These are phyloP conservation scores for Gadopsis marmoratus DNA, from an alignment of 2,797 vertebrate genomes.

Conservation along the genomic window DNA sequence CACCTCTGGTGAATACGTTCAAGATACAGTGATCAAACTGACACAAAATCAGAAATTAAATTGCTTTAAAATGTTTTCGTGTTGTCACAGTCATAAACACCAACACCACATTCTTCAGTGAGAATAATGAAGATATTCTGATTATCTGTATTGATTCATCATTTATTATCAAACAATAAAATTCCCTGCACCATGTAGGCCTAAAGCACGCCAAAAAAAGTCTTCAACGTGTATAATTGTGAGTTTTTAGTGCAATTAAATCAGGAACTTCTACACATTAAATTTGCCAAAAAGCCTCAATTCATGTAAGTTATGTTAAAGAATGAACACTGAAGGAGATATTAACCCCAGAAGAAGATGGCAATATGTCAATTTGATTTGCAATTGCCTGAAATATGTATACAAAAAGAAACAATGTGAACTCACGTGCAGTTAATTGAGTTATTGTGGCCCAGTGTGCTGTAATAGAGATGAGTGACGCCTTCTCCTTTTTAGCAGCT, in stretches of 20 bases:
- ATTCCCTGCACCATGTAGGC: too few relatives aligned
- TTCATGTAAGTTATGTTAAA: too few relatives aligned
- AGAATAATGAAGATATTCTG: not conserved
- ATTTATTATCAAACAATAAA: not conserved
- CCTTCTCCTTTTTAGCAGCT: not conserved
- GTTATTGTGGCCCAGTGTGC: not conserved
- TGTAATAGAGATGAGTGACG: not conserved
- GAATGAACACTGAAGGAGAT: not conserved
- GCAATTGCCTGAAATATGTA: not conserved
- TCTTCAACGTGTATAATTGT: not conserved
- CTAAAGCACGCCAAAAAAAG: not conserved
- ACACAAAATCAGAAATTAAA: too few relatives aligned
- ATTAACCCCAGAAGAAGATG: not conserved
- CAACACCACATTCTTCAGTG: not conserved
- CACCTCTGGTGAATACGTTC: conserved; percentile 9
- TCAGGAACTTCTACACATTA: not conserved
- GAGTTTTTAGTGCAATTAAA: too few relatives aligned
- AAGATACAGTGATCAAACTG: not conserved
- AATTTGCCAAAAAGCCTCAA: too few relatives aligned
- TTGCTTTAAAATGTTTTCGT: not conserved
- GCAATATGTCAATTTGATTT: not conserved
- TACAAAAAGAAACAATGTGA: too few relatives aligned
- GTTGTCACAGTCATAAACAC: not conserved
- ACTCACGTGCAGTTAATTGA: too few relatives aligned
- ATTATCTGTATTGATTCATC: not conserved